A percentile compares a stretch with the other conserved stretches of the same genome.
Evolutionary conservation across 2,113 vertebrate genomes (phyloP).

Genomic region (Stercorarius parasiticus): DNA sequence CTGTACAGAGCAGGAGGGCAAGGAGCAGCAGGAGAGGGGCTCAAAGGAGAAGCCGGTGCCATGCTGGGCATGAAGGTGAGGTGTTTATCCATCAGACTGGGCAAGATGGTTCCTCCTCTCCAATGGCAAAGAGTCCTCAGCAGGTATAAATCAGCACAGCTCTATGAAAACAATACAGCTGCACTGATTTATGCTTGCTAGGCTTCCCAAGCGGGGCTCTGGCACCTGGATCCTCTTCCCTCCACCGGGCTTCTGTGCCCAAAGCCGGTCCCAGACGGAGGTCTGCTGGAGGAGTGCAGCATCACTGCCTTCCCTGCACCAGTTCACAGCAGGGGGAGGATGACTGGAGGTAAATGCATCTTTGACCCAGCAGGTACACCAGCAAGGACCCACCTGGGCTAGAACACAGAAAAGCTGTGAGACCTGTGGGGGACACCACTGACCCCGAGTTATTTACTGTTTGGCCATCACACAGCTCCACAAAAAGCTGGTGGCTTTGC

Average conservation of each 20-base stretch:
- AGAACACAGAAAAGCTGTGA: not conserved
- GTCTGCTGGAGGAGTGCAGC: not conserved
- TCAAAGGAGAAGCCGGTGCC: not conserved
- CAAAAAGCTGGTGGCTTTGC: not conserved
- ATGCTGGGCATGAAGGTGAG: not conserved
- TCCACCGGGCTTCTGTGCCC: not conserved
- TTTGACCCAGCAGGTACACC: rapidly evolving
- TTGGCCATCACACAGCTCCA: not conserved
- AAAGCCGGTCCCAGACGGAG: not conserved
- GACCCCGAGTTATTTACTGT: not conserved
- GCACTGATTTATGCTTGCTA: rapidly evolving
- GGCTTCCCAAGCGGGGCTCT: not conserved
- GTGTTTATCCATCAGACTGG: not conserved
- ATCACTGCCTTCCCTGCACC: not conserved
- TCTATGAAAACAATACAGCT: not conserved
- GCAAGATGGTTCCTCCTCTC: not conserved
- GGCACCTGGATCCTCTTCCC: not conserved
- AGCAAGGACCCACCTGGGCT: not conserved
- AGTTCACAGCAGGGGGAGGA: not conserved
- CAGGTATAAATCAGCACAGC: not conserved
- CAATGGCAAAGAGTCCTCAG: not conserved
- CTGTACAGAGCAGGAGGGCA: not conserved
- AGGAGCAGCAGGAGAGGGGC: not conserved
- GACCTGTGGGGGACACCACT: not conserved
- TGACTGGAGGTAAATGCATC: not conserved